Evolutionary conservation across 2,113 vertebrate species (phyloP).

Genomic region (Cebidichthys violaceus): DNA sequence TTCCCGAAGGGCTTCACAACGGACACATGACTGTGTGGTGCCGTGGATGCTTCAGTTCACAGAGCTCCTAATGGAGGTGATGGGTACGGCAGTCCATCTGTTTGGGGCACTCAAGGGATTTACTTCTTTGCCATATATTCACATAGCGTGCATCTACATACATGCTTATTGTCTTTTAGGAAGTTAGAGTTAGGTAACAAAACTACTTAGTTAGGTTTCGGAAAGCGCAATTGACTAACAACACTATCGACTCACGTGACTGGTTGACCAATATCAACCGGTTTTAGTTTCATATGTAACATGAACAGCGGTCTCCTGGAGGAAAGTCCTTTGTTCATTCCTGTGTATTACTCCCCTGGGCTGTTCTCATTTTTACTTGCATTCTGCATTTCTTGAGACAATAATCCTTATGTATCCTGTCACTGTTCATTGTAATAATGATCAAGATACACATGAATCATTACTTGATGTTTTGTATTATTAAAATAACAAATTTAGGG

Average conservation of each 20-base stretch:
- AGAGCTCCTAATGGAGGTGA: slow-evolving; percentile 57
- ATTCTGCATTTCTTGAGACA: background rate
- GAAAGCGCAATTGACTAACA: background rate
- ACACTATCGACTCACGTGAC: too few species aligned
- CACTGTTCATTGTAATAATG: background rate
- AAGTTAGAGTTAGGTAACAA: background rate
- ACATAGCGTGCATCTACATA: slow-evolving; percentile 9
- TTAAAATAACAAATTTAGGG: background rate
- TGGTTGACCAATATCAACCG: too few species aligned
- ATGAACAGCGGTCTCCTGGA: too few species aligned
- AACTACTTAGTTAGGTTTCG: background rate
- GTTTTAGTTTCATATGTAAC: too few species aligned
- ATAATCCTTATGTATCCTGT: background rate
- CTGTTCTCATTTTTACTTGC: background rate
- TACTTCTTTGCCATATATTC: slow-evolving; percentile 60
- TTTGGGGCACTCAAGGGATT: slow-evolving; percentile 41
- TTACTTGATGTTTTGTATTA: slow-evolving; percentile 10
- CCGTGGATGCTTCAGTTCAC: slow-evolving; percentile 48
- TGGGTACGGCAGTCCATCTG: slow-evolving; percentile 46
- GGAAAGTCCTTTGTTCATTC: too few species aligned
- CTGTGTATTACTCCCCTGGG: too few species aligned
- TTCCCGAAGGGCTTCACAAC: slow-evolving; percentile 24
- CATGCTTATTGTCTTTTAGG: background rate
- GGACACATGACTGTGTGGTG: slow-evolving; percentile 59
- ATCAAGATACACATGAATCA: background rate